Percentiles rank a stretch among this genome's conserved stretches.
phyloP scores from a whole-genome alignment of 1,140 invertebrate species.

The Drosophila punjabiensis region DNA sequence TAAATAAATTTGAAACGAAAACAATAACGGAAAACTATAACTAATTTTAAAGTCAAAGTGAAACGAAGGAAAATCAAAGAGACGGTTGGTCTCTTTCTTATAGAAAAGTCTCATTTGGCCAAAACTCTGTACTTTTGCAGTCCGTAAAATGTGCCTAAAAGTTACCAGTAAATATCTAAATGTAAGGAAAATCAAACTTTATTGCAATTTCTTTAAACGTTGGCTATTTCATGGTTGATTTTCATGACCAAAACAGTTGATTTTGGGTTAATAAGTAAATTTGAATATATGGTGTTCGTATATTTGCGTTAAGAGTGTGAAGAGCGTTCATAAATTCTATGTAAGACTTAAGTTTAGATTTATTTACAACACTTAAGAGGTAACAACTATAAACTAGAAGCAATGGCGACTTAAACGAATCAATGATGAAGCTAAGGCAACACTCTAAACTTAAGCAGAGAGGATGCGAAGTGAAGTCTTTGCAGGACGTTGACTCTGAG shows the following conservation, averaged over 20 bases:
- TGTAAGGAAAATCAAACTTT: slow-evolving; percentile 59
- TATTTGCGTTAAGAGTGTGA: slow-evolving; percentile 33
- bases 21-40: background rate
- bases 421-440: slow-evolving; percentile 45
- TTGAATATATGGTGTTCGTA: slow-evolving; percentile 9
- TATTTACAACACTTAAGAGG: slow-evolving; percentile 58
- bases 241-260: slow-evolving; percentile 27
- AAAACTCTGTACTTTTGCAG: background rate
- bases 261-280: slow-evolving; percentile 6
- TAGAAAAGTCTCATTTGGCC: background rate
- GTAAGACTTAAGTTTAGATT: slow-evolving; percentile 34
- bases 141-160: background rate
- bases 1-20: background rate
- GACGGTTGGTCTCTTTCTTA: background rate
- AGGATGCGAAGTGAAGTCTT: slow-evolving; percentile 42
- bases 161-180: slow-evolving; percentile 24
- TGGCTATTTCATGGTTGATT: slow-evolving; percentile 18
- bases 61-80: background rate
- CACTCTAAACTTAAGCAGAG: slow-evolving; percentile 30
- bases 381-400: slow-evolving; percentile 37
- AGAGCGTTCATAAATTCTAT: slow-evolving; percentile 51
- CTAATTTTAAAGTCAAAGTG: background rate
- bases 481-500: slow-evolving; percentile 19
- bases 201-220: slow-evolving; percentile 53
- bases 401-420: slow-evolving; percentile 38